phyloP scores from a whole-genome alignment of 2,113 vertebrate genomes.

The Pedetes capensis region DNA sequence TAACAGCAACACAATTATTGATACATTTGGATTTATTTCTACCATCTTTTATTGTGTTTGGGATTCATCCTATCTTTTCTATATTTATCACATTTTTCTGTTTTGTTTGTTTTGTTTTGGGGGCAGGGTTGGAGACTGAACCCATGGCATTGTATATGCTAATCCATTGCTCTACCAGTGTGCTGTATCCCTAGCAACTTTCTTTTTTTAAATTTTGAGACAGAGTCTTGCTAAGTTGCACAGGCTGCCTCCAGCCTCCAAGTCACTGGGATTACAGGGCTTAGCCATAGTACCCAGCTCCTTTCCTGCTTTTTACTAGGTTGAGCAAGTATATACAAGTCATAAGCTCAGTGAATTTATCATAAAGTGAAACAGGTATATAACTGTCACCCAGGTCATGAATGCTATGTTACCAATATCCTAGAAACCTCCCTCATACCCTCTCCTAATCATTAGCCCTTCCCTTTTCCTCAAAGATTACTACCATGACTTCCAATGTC shows the following conservation, averaged over 20 bases:
- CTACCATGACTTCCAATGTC: background rate
- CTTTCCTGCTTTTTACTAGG: conserved; percentile 19
- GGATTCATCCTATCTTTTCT: background rate
- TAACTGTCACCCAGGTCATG: background rate
- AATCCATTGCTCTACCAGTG: no score
- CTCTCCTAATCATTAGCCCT: background rate
- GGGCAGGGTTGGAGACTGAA: no score
- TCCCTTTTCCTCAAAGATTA: conserved; percentile 10
- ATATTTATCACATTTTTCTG: conserved; percentile 29
- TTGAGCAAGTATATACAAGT: background rate
- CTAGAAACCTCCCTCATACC: background rate
- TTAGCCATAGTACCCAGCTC: no score
- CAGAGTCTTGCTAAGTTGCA: no score
- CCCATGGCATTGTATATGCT: no score
- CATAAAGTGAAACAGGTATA: background rate
- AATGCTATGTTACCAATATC: background rate
- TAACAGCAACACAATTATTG: no score
- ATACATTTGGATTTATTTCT: conserved; percentile 31
- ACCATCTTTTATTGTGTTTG: background rate
- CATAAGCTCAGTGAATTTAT: conserved; percentile 3
- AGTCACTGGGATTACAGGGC: no score
- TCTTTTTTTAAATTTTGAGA: no score
- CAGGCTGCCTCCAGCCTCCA: no score
- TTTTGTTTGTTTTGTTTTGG: no score
- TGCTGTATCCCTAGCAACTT: no score